Conservation (phyloP, 1,140 invertebrate species). For the Gonioctena quinquepunctata region DNA sequence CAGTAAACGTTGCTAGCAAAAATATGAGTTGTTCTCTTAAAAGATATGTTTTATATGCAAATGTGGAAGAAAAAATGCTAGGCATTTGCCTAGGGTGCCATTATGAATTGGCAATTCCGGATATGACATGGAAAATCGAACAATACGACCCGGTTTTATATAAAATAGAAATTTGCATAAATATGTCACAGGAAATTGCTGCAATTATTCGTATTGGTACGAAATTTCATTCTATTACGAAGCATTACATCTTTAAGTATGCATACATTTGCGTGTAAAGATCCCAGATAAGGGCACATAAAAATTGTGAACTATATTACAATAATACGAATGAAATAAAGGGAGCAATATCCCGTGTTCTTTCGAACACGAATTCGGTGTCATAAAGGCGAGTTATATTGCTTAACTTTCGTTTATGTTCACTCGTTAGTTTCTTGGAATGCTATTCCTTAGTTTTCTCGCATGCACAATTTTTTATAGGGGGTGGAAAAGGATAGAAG, state of each 20-base stretch:
- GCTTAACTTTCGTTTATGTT: neutral
- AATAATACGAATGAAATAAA: neutral
- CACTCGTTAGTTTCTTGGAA: neutral
- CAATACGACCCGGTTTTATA: too few species aligned
- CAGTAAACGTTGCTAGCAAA: too few species aligned
- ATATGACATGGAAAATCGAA: too few species aligned
- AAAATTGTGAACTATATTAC: constrained; percentile 1
- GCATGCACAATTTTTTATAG: too few species aligned
- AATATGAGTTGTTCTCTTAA: too few species aligned
- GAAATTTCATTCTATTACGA: neutral
- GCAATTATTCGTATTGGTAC: constrained; percentile 7
- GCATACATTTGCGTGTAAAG: constrained; percentile 3
- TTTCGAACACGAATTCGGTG: constrained; percentile 1
- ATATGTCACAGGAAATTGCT: constrained; percentile 3
- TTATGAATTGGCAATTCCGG: too few species aligned
- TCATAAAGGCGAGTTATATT: constrained; percentile 1
- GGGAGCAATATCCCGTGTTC: neutral
- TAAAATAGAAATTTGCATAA: constrained; percentile 8
- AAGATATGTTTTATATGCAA: too few species aligned
- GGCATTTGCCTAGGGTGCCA: too few species aligned
- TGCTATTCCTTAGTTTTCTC: neutral
- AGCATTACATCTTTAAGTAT: neutral
- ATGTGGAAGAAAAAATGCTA: too few species aligned
- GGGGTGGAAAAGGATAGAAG: too few species aligned
- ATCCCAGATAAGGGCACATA: neutral